phyloP scores from a whole-genome alignment of 92 coral and sea anemone genomes.

The Zoanthus gigantus region DNA sequence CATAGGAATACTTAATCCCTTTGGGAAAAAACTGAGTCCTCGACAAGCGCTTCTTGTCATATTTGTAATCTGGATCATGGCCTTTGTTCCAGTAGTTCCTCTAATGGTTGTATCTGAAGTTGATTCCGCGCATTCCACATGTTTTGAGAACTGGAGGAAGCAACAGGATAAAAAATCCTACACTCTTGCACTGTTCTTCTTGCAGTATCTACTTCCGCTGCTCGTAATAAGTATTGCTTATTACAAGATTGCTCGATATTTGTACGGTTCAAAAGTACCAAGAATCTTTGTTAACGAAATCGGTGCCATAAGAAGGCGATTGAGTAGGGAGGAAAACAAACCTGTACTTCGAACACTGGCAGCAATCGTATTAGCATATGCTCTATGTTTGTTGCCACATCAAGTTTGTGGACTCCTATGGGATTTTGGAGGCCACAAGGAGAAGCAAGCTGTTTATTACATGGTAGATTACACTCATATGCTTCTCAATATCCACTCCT shows the following conservation, averaged over 20 bases:
- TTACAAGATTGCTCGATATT: slow-evolving; percentile 31
- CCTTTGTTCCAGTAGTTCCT: slow-evolving; percentile 28
- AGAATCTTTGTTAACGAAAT: slow-evolving; percentile 24
- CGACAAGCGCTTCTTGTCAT: neutral
- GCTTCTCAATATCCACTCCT: slow-evolving; percentile 34
- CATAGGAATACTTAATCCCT: slow-evolving; percentile 37
- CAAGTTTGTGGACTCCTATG: slow-evolving; percentile 33
- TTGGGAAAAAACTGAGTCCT: slow-evolving; percentile 24
- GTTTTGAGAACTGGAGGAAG: neutral
- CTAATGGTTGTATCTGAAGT: slow-evolving; percentile 15
- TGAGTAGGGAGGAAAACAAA: slow-evolving; percentile 34
- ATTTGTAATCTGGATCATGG: slow-evolving; percentile 13
- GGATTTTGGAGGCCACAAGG: slow-evolving; percentile 32
- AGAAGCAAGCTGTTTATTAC: neutral
- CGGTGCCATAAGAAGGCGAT: slow-evolving; percentile 22
- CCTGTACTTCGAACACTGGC: slow-evolving; percentile 27
- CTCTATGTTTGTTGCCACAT: slow-evolving; percentile 29
- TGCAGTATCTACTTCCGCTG: slow-evolving; percentile 28
- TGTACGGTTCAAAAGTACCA: slow-evolving; percentile 36
- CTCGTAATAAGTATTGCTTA: slow-evolving; percentile 19
- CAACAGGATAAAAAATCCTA: neutral
- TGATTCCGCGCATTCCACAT: neutral
- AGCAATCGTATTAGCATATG: slow-evolving; percentile 32
- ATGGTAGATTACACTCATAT: slow-evolving; percentile 12
- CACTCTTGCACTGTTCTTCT: slow-evolving; percentile 15